Evolutionary conservation across 2,888 invertebrate species (phyloP).

Genomic region (Silvanus unidentatus): DNA sequence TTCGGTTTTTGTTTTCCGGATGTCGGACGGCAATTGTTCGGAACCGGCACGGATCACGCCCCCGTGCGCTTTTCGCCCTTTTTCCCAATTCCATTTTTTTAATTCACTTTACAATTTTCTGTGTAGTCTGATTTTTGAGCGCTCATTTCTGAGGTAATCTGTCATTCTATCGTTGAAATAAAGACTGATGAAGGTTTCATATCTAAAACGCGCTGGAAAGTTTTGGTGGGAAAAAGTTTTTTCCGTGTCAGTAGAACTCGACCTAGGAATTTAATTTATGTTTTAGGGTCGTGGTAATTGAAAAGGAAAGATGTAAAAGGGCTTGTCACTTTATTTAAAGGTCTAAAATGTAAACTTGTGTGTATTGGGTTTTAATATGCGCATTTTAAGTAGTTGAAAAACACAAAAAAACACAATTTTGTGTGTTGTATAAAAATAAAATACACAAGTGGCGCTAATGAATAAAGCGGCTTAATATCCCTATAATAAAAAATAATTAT

Average conservation of each 20-base stretch:
- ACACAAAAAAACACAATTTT: too few relatives aligned
- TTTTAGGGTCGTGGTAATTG: constrained; percentile 22
- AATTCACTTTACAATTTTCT: constrained; percentile 20
- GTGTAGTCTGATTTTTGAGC: constrained; percentile 13
- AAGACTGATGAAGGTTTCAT: constrained; percentile 10
- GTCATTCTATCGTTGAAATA: constrained; percentile 3
- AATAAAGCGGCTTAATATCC: too few relatives aligned
- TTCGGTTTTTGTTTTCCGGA: constrained; percentile 35
- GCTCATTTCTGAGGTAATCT: constrained; percentile 10
- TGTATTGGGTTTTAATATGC: too few relatives aligned
- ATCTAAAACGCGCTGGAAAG: too few relatives aligned
- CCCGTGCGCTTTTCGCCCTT: constrained; percentile 21
- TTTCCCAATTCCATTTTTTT: constrained; percentile 20
- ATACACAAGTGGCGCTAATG: too few relatives aligned
- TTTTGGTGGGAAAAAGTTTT: constrained; percentile 2
- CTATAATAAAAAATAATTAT: too few relatives aligned
- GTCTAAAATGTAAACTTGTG: too few relatives aligned
- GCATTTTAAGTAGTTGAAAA: too few relatives aligned
- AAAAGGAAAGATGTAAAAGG: constrained; percentile 24
- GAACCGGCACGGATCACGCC: constrained; percentile 37
- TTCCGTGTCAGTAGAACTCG: background rate
- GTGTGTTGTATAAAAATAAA: too few relatives aligned
- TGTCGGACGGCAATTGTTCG: constrained; percentile 37
- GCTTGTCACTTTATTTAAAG: constrained; percentile 9
- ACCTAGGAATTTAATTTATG: constrained; percentile 24